Conservation (phyloP, 2,888 invertebrate species). For the Galerucella calmariensis region DNA sequence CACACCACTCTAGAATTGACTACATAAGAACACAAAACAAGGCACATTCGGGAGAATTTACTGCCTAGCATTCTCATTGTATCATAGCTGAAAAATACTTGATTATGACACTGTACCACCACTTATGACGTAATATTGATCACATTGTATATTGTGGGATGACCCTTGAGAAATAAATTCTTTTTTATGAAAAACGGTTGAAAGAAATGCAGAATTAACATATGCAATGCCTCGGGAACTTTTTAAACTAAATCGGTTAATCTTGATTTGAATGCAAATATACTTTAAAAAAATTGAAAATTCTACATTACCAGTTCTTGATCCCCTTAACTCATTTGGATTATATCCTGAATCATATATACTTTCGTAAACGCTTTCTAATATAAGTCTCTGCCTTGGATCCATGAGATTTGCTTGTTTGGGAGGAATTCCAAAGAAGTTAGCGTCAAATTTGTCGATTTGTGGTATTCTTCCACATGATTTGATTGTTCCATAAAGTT, state of each 20-base stretch:
- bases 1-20: too few species aligned
- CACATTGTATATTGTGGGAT: too few species aligned
- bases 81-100: too few species aligned
- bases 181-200: too few species aligned
- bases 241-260: not conserved
- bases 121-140: too few species aligned
- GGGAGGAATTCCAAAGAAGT: constrained; percentile 50
- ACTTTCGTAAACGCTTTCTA: constrained; percentile 51
- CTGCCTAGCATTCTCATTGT: too few species aligned
- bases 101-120: too few species aligned
- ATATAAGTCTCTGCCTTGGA: constrained; percentile 50
- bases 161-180: too few species aligned
- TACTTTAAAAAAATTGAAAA: not conserved
- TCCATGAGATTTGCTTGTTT: constrained; percentile 52
- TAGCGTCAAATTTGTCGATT: constrained; percentile 51
- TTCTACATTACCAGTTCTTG: constrained; percentile 46
- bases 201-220: too few species aligned
- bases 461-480: constrained; percentile 48
- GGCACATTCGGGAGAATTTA: too few species aligned
- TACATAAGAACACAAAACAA: too few species aligned
- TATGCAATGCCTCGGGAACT: too few species aligned
- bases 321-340: constrained; percentile 50
- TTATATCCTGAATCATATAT: constrained; percentile 54
- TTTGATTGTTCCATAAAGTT: constrained; percentile 35
- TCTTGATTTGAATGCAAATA: not conserved